A percentile compares a stretch with the other conserved stretches of the same genome.
These are phyloP conservation scores for Chouioia cunea DNA, from an alignment of 2,888 invertebrate species.

Conservation along the genomic window DNA sequence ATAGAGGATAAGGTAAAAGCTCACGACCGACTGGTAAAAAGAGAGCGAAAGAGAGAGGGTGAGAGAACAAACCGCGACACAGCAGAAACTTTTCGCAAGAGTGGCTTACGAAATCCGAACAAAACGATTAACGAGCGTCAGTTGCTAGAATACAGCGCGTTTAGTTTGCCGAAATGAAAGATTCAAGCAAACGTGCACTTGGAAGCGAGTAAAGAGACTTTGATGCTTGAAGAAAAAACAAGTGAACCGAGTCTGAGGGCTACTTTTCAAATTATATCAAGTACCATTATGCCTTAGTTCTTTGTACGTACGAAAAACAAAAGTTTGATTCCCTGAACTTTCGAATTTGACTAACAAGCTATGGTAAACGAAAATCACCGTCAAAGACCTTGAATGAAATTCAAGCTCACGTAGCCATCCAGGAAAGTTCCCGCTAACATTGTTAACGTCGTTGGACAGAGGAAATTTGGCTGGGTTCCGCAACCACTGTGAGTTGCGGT, in stretches of 20 bases:
- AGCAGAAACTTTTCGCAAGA: conserved; percentile 42
- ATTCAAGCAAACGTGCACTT: not conserved
- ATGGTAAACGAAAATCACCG: too few species aligned
- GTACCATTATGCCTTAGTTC: too few species aligned
- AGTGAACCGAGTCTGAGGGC: too few species aligned
- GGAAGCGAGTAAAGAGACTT: too few species aligned
- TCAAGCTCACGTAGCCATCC: too few species aligned
- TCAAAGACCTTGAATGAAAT: not conserved
- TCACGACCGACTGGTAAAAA: conserved; percentile 11
- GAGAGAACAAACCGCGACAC: conserved; percentile 10
- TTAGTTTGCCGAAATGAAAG: conserved; percentile 23
- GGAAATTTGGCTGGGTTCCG: conserved; percentile 22
- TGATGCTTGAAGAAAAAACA: too few species aligned
- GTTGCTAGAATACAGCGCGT: conserved; percentile 26
- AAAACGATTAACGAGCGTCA: conserved; percentile 51
- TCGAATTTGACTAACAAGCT: not conserved
- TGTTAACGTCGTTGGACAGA: not conserved
- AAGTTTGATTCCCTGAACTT: not conserved
- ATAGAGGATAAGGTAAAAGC: conserved; percentile 10
- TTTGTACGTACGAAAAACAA: too few species aligned
- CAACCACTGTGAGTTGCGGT: conserved; percentile 30
- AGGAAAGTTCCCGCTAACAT: not conserved
- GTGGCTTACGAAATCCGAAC: conserved; percentile 43
- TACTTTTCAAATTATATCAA: too few species aligned
- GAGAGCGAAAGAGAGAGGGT: conserved; percentile 1